Evolutionary conservation across 2,888 invertebrate genomes (phyloP).

Genomic region (Conomelus anceps): DNA sequence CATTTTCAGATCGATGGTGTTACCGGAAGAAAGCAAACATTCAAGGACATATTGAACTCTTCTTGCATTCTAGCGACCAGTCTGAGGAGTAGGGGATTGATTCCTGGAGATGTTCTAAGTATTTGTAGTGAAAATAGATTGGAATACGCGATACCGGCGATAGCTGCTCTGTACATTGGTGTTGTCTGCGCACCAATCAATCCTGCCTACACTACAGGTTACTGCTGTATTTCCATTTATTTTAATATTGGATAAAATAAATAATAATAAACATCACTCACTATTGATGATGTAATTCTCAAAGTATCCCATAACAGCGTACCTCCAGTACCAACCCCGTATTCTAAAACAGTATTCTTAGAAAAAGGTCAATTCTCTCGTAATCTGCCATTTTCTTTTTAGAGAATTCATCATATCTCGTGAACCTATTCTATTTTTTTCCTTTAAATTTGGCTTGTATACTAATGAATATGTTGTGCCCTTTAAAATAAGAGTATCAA

Average conservation of each 20-base stretch:
- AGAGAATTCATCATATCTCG: too few species aligned
- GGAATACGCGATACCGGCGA: conserved; percentile 58
- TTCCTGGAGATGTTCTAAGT: conserved; percentile 58
- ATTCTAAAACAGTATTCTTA: too few species aligned
- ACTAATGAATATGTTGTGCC: too few species aligned
- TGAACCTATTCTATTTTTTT: too few species aligned
- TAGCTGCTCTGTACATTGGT: conserved; percentile 63
- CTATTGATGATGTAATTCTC: neutral
- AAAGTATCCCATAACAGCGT: too few species aligned
- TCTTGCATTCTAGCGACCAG: conserved; percentile 55
- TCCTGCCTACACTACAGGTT: conserved; percentile 57
- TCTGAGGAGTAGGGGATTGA: conserved; percentile 58
- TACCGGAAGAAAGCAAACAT: conserved; percentile 51
- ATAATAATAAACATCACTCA: neutral
- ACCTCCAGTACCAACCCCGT: too few species aligned
- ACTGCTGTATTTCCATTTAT: conserved; percentile 36
- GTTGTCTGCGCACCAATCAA: conserved; percentile 63
- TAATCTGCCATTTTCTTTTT: too few species aligned
- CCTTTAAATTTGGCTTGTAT: too few species aligned
- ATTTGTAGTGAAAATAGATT: conserved; percentile 68
- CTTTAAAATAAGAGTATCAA: too few species aligned
- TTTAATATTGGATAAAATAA: neutral
- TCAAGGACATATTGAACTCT: conserved; percentile 49
- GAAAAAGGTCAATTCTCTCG: too few species aligned
- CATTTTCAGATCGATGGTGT: conserved; percentile 50